Base-by-base conservation (phyloP, 2,888 invertebrate species). In the Drosophila prolongata region DNA sequence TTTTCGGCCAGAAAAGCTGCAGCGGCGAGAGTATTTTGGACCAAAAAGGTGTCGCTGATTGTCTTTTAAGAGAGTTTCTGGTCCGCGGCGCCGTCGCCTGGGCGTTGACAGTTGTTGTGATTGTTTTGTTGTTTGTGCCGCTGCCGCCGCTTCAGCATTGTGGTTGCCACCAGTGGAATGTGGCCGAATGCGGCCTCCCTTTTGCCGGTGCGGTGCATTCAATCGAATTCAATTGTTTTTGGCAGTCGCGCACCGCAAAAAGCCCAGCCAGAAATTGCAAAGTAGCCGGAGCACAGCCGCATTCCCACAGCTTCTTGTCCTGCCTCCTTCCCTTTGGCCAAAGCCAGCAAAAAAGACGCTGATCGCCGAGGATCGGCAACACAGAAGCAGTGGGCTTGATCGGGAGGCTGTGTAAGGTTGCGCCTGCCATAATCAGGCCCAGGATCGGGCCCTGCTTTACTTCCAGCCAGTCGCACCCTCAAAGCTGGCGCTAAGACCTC, bases 1-100 rank as follows among this genome's bases (percentile, higher is more conserved):
- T 46, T 50, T 50, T 76, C 47, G 62, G 64, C 57, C 59, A 44
- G 38, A 6, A 61, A 61, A 68, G 58, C 56, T 52, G 76, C 80
- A 72, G 75, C 80, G 76, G 79, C 81, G 86, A 87, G 77, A 87
- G 85, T 89, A 86, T 89, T 86, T 86, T 86, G 85, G 78, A 75
- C 90, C 87, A 86, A 89, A 91, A 91, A 91, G 91, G 91, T 91
- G 91, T 91, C 90, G 91, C 89, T 90, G 91, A 91, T 91, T 92
- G 92, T 91, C 91, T 90, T 91, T 92, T 90, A 91, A 91, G 91
- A 91, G 91, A 91, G 89, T 70, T 66, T 66, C 71, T 66, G 91
- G 91, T 82, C 82, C 77, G 77, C 89, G 90, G 83, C 89, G 89
- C 84, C 87, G 89, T 89, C 83, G 89, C 82, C 87, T 49, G 70